A percentile compares a stretch with the other conserved stretches of the same genome.
phyloP scores from a whole-genome alignment of 1,140 invertebrate genomes.

The Chlorops oryzae region DNA sequence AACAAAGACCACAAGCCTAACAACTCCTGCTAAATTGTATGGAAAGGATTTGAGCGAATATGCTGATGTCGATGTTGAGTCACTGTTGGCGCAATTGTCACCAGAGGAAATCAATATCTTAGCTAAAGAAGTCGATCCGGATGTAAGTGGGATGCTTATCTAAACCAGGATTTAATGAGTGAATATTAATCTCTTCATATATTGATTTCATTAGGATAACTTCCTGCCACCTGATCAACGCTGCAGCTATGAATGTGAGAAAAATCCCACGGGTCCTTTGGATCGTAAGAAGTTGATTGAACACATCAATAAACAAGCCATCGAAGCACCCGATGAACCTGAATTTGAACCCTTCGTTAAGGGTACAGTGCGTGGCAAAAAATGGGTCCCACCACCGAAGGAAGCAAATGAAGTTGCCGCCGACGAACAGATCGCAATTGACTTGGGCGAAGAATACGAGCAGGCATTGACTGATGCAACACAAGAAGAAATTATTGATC shows the following conservation, averaged over 20 bases:
- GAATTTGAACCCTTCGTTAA: constrained; percentile 90
- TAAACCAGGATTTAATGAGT: not conserved
- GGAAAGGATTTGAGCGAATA: constrained; percentile 90
- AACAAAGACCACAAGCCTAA: constrained; percentile 80
- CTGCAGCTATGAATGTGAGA: constrained; percentile 91
- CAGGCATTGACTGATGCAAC: constrained; percentile 82
- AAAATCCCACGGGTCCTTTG: constrained; percentile 89
- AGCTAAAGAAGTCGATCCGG: constrained; percentile 97
- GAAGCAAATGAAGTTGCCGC: constrained; percentile 71
- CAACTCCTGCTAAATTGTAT: constrained; percentile 81
- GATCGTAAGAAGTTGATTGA: constrained; percentile 95
- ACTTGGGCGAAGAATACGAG: constrained; percentile 93
- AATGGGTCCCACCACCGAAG: constrained; percentile 87
- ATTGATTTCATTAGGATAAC: constrained; percentile 69
- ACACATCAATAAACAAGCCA: constrained; percentile 94
- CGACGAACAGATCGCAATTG: constrained; percentile 86
- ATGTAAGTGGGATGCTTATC: constrained; percentile 64
- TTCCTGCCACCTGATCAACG: constrained; percentile 93
- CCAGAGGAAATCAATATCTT: constrained; percentile 95
- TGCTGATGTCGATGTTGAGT: constrained; percentile 95
- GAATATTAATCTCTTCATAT: constrained; percentile 2
- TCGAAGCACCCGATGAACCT: constrained; percentile 95
- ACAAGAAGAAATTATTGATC: constrained; percentile 98
- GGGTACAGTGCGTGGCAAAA: constrained; percentile 84
- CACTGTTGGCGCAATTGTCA: constrained; percentile 87